These are phyloP conservation scores for Halichoerus grypus DNA, from an alignment of 2,113 vertebrate genomes.

Conservation along the genomic window DNA sequence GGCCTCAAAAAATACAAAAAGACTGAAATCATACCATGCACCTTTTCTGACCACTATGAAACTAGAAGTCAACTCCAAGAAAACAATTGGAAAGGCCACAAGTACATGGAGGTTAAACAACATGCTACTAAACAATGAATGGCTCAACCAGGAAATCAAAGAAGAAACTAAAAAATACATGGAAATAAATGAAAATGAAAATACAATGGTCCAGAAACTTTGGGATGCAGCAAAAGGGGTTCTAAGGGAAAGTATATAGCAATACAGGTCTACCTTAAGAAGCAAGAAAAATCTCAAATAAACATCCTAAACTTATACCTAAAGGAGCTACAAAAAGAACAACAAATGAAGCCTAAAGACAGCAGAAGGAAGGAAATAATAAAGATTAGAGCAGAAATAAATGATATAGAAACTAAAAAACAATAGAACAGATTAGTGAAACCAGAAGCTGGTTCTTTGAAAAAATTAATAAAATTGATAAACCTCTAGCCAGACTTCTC, in stretches of 20 bases:
- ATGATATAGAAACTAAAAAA: neutral
- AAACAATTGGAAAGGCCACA: neutral
- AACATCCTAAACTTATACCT: neutral
- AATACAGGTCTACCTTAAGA: neutral
- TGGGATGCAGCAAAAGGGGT: neutral
- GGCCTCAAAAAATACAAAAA: neutral
- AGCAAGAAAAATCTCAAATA: neutral
- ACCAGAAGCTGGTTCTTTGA: neutral
- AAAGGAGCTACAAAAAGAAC: neutral
- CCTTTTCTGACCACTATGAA: neutral
- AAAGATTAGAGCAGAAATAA: neutral
- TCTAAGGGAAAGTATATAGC: neutral
- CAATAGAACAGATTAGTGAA: neutral
- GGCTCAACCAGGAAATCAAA: neutral
- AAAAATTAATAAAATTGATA: neutral
- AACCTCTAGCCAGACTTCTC: neutral
- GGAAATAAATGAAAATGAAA: neutral
- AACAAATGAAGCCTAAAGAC: neutral
- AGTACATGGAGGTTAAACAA: neutral
- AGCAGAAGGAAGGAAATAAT: neutral
- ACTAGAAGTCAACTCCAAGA: neutral
- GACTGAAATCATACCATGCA: neutral
- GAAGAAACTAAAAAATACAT: neutral
- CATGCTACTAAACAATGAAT: neutral
- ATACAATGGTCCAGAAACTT: neutral